phyloP scores from a whole-genome alignment of 2,113 vertebrate genomes.

The Cranoglanis bouderius region DNA sequence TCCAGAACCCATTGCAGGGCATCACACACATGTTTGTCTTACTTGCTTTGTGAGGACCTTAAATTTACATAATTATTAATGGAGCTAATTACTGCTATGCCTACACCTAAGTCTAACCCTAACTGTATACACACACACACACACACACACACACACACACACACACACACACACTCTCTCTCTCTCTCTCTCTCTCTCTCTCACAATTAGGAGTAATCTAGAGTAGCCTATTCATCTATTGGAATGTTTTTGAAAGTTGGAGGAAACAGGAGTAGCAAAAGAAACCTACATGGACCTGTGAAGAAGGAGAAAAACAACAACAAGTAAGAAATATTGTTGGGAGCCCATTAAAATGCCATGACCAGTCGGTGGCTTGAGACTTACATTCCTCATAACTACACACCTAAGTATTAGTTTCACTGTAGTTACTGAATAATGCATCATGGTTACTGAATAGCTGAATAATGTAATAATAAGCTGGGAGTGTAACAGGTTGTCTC shows the following conservation, averaged over 20 bases:
- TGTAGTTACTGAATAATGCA: slow-evolving; percentile 22
- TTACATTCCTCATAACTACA: neutral
- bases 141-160: neutral
- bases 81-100: neutral
- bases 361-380: neutral
- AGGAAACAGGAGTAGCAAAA: neutral
- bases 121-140: neutral
- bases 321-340: neutral
- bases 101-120: neutral
- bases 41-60: neutral
- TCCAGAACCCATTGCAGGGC: neutral
- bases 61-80: neutral
- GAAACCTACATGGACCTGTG: neutral
- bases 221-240: neutral
- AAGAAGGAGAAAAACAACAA: neutral
- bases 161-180: neutral
- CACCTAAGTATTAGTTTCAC: slow-evolving; percentile 2
- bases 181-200: too few species aligned
- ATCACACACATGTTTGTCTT: neutral
- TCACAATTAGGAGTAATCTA: neutral
- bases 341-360: neutral
- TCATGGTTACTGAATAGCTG: neutral
- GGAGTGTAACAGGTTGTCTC: neutral
- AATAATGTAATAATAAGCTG: neutral
- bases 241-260: neutral